Evolutionary conservation across 2,797 vertebrate species (phyloP).

Genomic region (Tenualosa ilisha): DNA sequence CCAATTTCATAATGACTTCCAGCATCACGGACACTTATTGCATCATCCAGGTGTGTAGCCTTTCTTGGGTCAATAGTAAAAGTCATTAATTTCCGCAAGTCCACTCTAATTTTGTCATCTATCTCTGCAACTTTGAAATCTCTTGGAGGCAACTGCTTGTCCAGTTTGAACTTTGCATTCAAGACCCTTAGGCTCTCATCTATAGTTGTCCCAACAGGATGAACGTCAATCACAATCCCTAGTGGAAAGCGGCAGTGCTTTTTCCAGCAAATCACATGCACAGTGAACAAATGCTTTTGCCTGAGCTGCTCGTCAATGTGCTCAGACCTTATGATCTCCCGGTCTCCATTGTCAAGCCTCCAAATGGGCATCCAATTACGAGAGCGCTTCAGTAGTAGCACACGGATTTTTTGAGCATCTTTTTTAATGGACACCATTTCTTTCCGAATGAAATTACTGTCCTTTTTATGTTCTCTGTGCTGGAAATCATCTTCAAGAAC

Average conservation of each 20-base stretch:
- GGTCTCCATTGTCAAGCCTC: constrained; percentile 36
- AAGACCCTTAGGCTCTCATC: constrained; percentile 71
- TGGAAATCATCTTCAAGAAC: constrained; percentile 62
- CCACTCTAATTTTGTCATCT: constrained; percentile 48
- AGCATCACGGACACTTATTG: constrained; percentile 75
- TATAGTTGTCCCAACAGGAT: constrained; percentile 62
- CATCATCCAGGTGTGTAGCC: constrained; percentile 76
- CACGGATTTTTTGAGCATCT: constrained; percentile 76
- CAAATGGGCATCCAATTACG: constrained; percentile 68
- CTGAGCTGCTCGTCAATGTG: constrained; percentile 59
- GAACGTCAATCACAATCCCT: constrained; percentile 71
- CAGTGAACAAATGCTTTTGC: constrained; percentile 68
- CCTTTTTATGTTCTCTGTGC: neutral
- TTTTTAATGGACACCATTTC: constrained; percentile 75
- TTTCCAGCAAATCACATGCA: constrained; percentile 74
- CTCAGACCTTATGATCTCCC: constrained; percentile 49
- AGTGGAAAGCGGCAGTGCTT: constrained; percentile 72
- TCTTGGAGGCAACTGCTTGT: constrained; percentile 49
- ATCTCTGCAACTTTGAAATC: constrained; percentile 23
- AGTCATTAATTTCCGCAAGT: constrained; percentile 68
- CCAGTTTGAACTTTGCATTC: constrained; percentile 66
- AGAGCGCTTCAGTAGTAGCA: constrained; percentile 67
- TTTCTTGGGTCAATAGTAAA: constrained; percentile 76
- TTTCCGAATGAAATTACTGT: neutral
- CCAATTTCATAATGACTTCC: constrained; percentile 74